These are phyloP conservation scores for Recurvirostra avosetta DNA, from an alignment of 2,113 vertebrate species.

Conservation along the genomic window DNA sequence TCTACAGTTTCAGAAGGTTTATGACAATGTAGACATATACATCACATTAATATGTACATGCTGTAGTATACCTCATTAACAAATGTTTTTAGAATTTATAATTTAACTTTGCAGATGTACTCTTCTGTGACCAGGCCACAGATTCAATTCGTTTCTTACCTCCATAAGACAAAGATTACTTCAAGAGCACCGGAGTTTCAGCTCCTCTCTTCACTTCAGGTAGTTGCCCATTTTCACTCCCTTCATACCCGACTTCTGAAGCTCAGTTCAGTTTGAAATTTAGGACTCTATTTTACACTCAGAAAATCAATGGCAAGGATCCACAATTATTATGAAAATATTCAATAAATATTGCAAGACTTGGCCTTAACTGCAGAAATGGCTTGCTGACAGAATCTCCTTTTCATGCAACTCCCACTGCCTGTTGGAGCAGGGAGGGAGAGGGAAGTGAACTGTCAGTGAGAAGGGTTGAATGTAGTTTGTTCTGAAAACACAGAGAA, in stretches of 20 bases:
- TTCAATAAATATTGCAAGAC: not conserved
- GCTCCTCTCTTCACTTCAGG: not conserved
- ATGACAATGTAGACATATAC: not conserved
- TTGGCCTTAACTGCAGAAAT: not conserved
- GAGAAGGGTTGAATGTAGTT: not conserved
- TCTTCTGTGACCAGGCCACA: not conserved
- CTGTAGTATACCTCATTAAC: not conserved
- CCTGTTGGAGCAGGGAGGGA: not conserved
- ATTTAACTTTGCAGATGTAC: constrained; percentile 1
- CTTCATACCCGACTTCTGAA: not conserved
- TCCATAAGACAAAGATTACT: not conserved
- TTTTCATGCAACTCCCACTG: not conserved
- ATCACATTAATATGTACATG: constrained; percentile 20
- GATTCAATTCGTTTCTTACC: not conserved
- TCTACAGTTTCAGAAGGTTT: constrained; percentile 17
- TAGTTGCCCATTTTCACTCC: not conserved
- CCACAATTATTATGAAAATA: not conserved
- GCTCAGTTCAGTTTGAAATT: not conserved
- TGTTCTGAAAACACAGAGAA: not conserved
- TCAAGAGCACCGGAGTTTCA: not conserved
- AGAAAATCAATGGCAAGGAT: not conserved
- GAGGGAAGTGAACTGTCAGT: not conserved
- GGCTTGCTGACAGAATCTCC: not conserved
- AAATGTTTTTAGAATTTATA: constrained; percentile 7
- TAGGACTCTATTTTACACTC: not conserved